These are phyloP conservation scores for Hippocampus zosterae DNA, from an alignment of 2,113 vertebrate genomes.

Conservation along the genomic window DNA sequence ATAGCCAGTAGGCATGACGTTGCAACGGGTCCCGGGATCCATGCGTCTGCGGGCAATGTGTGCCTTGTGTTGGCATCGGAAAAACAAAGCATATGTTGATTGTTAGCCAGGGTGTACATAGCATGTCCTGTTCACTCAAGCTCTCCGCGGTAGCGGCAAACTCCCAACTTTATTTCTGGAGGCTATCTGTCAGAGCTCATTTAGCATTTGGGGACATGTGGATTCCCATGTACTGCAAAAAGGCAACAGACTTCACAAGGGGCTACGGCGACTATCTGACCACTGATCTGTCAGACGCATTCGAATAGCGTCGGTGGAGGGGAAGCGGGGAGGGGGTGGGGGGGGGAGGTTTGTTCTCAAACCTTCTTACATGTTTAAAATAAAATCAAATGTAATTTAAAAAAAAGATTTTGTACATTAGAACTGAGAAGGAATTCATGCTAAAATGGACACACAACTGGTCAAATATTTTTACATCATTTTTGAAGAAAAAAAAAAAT, in stretches of 20 bases:
- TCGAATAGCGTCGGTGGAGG: conserved; percentile 75
- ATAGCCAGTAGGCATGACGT: conserved; percentile 65
- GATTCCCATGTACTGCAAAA: conserved; percentile 88
- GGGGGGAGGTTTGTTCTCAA: conserved; percentile 44
- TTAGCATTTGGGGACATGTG: conserved; percentile 86
- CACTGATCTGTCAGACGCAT: conserved; percentile 88
- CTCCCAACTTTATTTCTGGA: conserved; percentile 96
- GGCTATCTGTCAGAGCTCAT: conserved; percentile 99
- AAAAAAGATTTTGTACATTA: too few relatives aligned
- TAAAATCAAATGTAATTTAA: too few relatives aligned
- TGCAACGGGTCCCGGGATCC: conserved; percentile 73
- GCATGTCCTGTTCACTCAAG: conserved; percentile 96
- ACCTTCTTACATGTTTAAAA: neutral
- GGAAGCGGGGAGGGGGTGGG: conserved; percentile 63
- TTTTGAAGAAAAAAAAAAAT: neutral
- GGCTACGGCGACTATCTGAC: conserved; percentile 83
- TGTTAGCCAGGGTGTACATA: conserved; percentile 95
- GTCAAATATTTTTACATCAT: neutral
- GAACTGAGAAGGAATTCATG: neutral
- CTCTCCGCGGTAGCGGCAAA: conserved; percentile 87
- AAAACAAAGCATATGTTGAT: conserved; percentile 97
- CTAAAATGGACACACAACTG: neutral
- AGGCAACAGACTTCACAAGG: conserved; percentile 78
- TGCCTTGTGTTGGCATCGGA: conserved; percentile 80
- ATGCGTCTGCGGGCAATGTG: conserved; percentile 80